Percentiles rank a stretch among this genome's conserved stretches.
Evolutionary conservation across 2,888 invertebrate species (phyloP).

Genomic region (Theristus sp.): DNA sequence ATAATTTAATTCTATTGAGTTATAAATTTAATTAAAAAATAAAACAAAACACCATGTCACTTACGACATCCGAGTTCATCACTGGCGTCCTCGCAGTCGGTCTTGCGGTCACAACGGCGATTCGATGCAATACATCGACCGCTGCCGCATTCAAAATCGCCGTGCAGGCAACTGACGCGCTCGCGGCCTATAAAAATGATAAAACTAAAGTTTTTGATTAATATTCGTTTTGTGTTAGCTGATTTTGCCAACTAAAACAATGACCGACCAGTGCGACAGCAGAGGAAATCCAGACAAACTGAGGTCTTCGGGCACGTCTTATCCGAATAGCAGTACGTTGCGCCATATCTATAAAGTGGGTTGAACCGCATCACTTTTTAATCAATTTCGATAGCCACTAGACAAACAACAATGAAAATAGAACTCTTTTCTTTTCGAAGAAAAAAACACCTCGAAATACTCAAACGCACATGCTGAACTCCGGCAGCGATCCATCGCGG

Average conservation of each 20-base stretch:
- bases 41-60: neutral
- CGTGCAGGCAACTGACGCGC: neutral
- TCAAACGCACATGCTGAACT: conserved; percentile 18
- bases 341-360: conserved; percentile 16
- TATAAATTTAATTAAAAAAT: neutral
- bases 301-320: conserved; percentile 20
- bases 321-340: conserved; percentile 25
- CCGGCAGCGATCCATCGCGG: conserved; percentile 21
- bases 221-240: too few relatives aligned
- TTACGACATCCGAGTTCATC: conserved; percentile 16
- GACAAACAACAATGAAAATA: neutral
- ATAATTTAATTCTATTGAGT: too few relatives aligned
- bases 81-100: conserved; percentile 13
- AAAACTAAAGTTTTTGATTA: too few relatives aligned
- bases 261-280: conserved; percentile 13
- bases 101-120: conserved; percentile 13
- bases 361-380: too few relatives aligned
- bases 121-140: conserved; percentile 12
- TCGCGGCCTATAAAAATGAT: too few relatives aligned
- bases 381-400: too few relatives aligned
- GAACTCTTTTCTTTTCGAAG: neutral
- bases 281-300: conserved; percentile 20
- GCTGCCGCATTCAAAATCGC: conserved; percentile 14
- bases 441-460: neutral
- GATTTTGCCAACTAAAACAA: neutral